Conservation (phyloP, 1,140 invertebrate species). For the Musca vetustissima region DNA sequence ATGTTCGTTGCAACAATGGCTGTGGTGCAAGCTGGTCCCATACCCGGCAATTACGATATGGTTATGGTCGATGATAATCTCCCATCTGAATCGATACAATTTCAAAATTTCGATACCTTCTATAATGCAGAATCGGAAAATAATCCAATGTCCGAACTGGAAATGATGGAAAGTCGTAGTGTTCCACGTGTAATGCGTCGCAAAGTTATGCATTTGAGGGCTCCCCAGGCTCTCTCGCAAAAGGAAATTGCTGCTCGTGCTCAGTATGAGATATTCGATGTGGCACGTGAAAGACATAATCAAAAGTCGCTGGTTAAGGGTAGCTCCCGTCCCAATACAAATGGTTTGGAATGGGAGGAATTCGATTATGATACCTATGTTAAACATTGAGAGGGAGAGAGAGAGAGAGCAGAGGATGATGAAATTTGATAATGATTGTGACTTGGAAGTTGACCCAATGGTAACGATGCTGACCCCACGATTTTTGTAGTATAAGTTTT, state of each 20-base stretch:
- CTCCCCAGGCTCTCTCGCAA: slow-evolving; percentile 34
- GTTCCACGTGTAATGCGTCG: slow-evolving; percentile 33
- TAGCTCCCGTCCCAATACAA: slow-evolving; percentile 35
- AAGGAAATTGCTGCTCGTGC: slow-evolving; percentile 38
- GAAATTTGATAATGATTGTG: too few species aligned
- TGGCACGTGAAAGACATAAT: slow-evolving; percentile 34
- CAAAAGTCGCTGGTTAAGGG: slow-evolving; percentile 45
- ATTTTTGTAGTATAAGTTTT: background rate
- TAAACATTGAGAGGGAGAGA: slow-evolving; percentile 30
- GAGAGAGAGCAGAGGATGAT: too few species aligned
- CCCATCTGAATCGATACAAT: slow-evolving; percentile 46
- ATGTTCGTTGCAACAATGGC: too few species aligned
- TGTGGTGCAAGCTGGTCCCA: too few species aligned
- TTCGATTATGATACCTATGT: slow-evolving; percentile 51
- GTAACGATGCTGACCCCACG: too few species aligned
- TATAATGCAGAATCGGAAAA: slow-evolving; percentile 38
- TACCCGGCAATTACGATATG: slow-evolving; percentile 40
- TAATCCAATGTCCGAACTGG: slow-evolving; percentile 42
- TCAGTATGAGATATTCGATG: slow-evolving; percentile 35
- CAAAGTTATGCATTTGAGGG: too few species aligned
- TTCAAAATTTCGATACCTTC: slow-evolving; percentile 49
- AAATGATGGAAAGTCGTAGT: slow-evolving; percentile 42
- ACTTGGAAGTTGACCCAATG: too few species aligned
- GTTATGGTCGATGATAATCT: slow-evolving; percentile 51
- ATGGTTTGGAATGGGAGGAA: slow-evolving; percentile 46